Percentiles rank a stretch among this genome's conserved stretches.
phyloP scores from a whole-genome alignment of 2,888 invertebrate species.

The Aphodius sticticus region DNA sequence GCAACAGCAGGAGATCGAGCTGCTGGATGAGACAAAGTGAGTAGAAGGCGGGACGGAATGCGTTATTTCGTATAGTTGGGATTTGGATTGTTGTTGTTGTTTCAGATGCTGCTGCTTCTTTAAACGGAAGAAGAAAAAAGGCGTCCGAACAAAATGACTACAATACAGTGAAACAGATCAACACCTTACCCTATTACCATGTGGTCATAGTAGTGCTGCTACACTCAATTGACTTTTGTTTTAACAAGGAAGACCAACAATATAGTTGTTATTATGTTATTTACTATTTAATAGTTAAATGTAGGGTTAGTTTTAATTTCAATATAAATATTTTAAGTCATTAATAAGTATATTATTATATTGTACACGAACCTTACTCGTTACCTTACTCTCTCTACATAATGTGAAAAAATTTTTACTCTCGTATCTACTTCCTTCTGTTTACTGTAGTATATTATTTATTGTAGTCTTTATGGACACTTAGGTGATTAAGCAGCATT shows the following conservation, averaged over 20 bases:
- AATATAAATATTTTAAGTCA: slow-evolving; percentile 57
- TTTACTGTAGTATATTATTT: slow-evolving; percentile 38
- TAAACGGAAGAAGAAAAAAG: slow-evolving; percentile 98
- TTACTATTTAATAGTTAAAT: slow-evolving; percentile 57
- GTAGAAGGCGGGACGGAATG: slow-evolving; percentile 57
- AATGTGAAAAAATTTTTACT: slow-evolving; percentile 13
- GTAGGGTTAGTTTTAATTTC: slow-evolving; percentile 58
- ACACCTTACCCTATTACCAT: slow-evolving; percentile 60
- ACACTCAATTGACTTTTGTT: slow-evolving; percentile 52
- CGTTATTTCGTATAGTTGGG: slow-evolving; percentile 37
- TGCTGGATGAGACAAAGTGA: slow-evolving; percentile 98
- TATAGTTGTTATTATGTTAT: slow-evolving; percentile 56
- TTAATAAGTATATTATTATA: slow-evolving; percentile 58
- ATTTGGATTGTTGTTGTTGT: slow-evolving; percentile 55
- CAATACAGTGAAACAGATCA: slow-evolving; percentile 61
- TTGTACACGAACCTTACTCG: slow-evolving; percentile 57
- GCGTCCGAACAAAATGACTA: slow-evolving; percentile 60
- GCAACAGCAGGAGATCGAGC: slow-evolving; percentile 90
- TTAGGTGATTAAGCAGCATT: slow-evolving; percentile 29
- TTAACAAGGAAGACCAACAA: slow-evolving; percentile 53
- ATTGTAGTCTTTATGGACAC: slow-evolving; percentile 54
- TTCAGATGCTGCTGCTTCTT: slow-evolving; percentile 98
- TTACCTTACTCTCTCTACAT: slow-evolving; percentile 32
- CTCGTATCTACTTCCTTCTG: slow-evolving; percentile 11
- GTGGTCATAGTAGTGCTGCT: slow-evolving; percentile 60